These are phyloP conservation scores for Gymnodraco acuticeps DNA, from an alignment of 2,797 vertebrate species.

Conservation along the genomic window DNA sequence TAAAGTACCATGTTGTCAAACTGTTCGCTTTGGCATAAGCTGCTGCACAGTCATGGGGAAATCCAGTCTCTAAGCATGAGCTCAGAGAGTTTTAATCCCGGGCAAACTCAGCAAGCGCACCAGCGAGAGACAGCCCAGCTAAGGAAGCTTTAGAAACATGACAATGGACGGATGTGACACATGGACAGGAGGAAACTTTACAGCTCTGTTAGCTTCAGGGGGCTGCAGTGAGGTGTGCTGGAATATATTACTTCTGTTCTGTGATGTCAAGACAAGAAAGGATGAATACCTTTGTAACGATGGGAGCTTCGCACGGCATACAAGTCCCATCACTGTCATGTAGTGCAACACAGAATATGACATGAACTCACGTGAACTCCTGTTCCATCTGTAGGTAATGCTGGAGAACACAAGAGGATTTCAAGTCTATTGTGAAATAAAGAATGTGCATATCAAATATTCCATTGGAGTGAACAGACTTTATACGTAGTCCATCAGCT, in stretches of 20 bases:
- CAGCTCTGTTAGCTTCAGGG: slow-evolving; percentile 32
- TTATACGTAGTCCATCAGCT: neutral
- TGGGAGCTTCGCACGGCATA: neutral
- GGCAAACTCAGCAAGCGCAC: slow-evolving; percentile 62
- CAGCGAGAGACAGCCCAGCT: slow-evolving; percentile 52
- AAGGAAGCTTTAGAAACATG: slow-evolving; percentile 46
- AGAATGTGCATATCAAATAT: neutral
- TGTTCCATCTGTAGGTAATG: neutral
- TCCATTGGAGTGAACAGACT: neutral
- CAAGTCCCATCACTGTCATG: neutral
- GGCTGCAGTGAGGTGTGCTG: neutral
- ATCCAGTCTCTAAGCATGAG: slow-evolving; percentile 63
- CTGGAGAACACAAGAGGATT: neutral
- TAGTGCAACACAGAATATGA: neutral
- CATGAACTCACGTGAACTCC: neutral
- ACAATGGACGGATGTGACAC: slow-evolving; percentile 52
- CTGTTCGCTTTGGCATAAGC: slow-evolving; percentile 59
- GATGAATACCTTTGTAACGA: slow-evolving; percentile 9
- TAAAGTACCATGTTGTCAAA: slow-evolving; percentile 72
- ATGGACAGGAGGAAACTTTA: slow-evolving; percentile 11
- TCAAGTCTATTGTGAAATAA: neutral
- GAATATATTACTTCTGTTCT: slow-evolving; percentile 18
- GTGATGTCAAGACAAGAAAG: neutral
- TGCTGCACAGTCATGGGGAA: slow-evolving; percentile 58
- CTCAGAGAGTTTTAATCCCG: slow-evolving; percentile 74